These are phyloP conservation scores for Dendrolimus pini DNA, from an alignment of 2,888 invertebrate genomes.

Conservation along the genomic window DNA sequence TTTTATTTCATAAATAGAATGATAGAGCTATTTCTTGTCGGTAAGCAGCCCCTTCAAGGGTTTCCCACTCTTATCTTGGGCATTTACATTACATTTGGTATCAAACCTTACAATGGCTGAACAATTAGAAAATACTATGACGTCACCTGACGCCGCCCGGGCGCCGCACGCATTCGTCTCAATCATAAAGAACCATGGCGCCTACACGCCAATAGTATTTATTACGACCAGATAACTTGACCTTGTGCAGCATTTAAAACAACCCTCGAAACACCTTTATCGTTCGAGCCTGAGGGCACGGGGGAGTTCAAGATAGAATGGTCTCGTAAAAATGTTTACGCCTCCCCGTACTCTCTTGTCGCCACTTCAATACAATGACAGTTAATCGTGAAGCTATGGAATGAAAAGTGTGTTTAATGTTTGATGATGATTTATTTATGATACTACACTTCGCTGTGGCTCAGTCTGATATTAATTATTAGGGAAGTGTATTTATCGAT, in stretches of 20 bases:
- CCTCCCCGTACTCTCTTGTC: constrained; percentile 8
- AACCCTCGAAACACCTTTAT: constrained; percentile 18
- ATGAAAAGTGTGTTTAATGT: constrained; percentile 2
- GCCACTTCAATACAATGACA: constrained; percentile 30
- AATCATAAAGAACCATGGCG: constrained; percentile 45
- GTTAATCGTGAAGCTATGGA: constrained; percentile 10
- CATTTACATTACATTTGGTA: constrained; percentile 1
- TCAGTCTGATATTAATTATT: no score
- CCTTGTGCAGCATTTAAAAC: constrained; percentile 8
- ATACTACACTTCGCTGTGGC: neutral
- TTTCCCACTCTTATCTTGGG: neutral
- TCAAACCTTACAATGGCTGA: neutral
- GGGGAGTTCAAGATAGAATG: constrained; percentile 12
- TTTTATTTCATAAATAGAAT: no score
- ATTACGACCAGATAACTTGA: constrained; percentile 24
- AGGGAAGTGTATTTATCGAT: no score
- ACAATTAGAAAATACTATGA: constrained; percentile 12
- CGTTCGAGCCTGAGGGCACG: neutral
- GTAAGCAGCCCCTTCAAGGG: no score
- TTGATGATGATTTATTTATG: neutral
- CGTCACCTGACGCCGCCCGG: constrained; percentile 29
- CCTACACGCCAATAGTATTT: constrained; percentile 22
- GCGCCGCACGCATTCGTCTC: constrained; percentile 46
- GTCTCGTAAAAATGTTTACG: constrained; percentile 28
- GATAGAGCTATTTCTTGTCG: no score